Base-by-base conservation (phyloP, 1,140 invertebrate genomes). In the Palaemon carinicauda region DNA sequence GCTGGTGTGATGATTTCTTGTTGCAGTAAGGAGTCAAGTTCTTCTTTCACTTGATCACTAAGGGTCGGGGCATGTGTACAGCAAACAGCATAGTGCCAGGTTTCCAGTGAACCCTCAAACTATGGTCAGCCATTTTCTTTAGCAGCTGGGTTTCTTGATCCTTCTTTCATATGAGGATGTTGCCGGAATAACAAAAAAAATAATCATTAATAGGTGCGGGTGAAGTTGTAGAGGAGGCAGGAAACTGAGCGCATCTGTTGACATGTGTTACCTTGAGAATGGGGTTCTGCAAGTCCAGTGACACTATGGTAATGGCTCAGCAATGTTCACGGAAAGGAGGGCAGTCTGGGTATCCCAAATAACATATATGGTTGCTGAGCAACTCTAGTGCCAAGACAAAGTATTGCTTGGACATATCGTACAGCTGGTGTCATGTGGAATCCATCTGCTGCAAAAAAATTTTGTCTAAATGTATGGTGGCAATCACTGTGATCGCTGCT, bases 211-310 rank as follows among this genome's bases (percentile, higher is more conserved):
- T 31, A 41, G 41, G 4, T 14, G 74, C 29, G 14, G 74, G 21
- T 29, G 74, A 77, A 17, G 74, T 77, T 12, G 21, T 77, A 31
- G 24, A 3, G 50, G 74, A 17, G 41, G 41, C 29, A 17, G 74
- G 29, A 29, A 77, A 41, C 41, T n/a, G 29, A 15, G 15, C 31
- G 41, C 31, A 41, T 41, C 74, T 19, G 12, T 60, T 60, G 56
- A 60, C 56, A 41, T 77, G 74, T n/a, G 14, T 77, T 17, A 77
- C 74, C 29, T 33, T 77, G 74, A 77, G 31, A 51, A 77, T 77
- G 12, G 74, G 27, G 15, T 33, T 77, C 29, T 4, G 74, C 15
- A 77, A 41, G 27, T 77, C 74, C 14, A 31, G 24, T 33, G 74
- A 77, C 12, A 77, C 50, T 10, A 77, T 33, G 24, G 74, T 4